Evolutionary conservation across 2,888 invertebrate genomes (phyloP).

Genomic region (Dryococelus australis): DNA sequence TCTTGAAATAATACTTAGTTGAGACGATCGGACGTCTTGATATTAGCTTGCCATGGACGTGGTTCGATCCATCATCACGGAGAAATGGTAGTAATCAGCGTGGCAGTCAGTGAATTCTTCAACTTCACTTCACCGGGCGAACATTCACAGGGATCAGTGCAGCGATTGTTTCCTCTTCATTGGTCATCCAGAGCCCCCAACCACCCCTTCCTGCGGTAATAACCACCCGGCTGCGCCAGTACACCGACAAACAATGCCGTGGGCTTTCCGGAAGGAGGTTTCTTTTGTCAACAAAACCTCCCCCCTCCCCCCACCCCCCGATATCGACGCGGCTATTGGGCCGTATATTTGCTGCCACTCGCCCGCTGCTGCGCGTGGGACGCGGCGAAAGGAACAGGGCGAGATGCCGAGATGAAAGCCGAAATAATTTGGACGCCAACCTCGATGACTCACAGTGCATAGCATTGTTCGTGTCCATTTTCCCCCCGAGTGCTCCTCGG

Average conservation of each 20-base stretch:
- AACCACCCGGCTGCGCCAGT: too few species aligned
- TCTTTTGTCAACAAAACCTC: conserved; percentile 16
- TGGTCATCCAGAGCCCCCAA: neutral
- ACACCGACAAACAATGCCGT: neutral
- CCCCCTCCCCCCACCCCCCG: neutral
- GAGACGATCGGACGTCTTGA: too few species aligned
- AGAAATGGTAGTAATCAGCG: neutral
- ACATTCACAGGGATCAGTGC: neutral
- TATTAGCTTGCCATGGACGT: neutral
- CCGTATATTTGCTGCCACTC: too few species aligned
- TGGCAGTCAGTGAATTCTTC: neutral
- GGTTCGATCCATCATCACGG: neutral
- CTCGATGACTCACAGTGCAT: neutral
- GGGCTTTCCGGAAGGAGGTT: conserved; percentile 11
- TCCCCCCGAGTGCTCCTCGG: neutral
- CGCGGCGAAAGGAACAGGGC: too few species aligned
- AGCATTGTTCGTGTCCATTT: neutral
- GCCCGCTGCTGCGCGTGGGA: too few species aligned
- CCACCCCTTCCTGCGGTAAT: too few species aligned
- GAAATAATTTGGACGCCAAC: neutral
- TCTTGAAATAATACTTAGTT: too few species aligned
- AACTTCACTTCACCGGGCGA: neutral
- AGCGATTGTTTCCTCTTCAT: neutral
- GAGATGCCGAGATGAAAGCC: too few species aligned
- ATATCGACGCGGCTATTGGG: neutral